Evolutionary conservation across 2,113 vertebrate genomes (phyloP).

Genomic region (Meriones unguiculatus): DNA sequence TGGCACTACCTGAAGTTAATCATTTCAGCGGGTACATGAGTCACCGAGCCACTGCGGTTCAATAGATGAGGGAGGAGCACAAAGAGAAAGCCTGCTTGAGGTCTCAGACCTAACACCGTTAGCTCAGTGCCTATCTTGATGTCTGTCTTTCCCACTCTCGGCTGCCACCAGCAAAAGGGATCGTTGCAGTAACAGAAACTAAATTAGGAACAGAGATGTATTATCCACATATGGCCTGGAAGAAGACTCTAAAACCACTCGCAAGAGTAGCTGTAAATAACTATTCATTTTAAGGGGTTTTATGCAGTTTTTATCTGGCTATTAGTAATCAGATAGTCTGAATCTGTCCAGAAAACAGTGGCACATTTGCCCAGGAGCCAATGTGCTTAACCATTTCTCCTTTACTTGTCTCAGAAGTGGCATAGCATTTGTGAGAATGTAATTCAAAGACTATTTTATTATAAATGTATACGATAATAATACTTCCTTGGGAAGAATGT

Average conservation of each 20-base stretch:
- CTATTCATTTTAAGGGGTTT: not conserved
- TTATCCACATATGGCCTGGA: not conserved
- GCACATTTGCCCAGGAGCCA: not conserved
- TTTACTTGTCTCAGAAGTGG: not conserved
- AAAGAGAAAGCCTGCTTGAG: not conserved
- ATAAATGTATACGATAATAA: not conserved
- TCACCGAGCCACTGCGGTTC: conserved; percentile 6
- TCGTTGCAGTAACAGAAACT: not conserved
- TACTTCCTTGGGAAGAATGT: not conserved
- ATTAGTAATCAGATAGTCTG: not conserved
- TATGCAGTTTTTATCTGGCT: not conserved
- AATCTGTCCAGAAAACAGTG: not conserved
- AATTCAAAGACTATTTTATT: conserved; percentile 28
- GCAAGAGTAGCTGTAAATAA: not conserved
- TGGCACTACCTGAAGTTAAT: not conserved
- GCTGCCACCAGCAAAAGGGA: not conserved
- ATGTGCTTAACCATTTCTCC: not conserved
- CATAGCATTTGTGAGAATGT: not conserved
- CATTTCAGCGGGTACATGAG: not conserved
- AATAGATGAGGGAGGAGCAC: not conserved
- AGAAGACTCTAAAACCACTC: conserved; percentile 19
- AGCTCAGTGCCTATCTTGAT: not conserved
- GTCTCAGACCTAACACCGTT: not conserved
- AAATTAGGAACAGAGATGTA: not conserved
- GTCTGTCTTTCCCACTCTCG: conserved; percentile 8